A percentile compares a stretch with the other conserved stretches of the same genome.
Conservation (phyloP, 2,888 invertebrate species). For the Tortricodes alternella region DNA sequence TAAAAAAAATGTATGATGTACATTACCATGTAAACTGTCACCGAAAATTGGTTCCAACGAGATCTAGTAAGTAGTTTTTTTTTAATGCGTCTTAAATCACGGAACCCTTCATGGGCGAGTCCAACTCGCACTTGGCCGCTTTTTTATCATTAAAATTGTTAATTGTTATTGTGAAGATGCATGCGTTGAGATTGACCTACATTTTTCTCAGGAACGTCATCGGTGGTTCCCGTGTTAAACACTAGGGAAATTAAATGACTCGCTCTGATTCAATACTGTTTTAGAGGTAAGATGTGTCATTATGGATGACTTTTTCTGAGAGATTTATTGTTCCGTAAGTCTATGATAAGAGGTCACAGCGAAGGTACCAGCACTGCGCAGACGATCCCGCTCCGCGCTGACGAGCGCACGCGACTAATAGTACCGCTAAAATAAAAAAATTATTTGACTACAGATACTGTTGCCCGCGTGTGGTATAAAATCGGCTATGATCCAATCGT, state of each 20-base stretch:
- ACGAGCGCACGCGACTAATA: slow-evolving; percentile 57
- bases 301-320: slow-evolving; percentile 26
- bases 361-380: slow-evolving; percentile 47
- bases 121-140: neutral
- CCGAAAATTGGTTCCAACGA: too few species aligned
- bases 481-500: slow-evolving; percentile 59
- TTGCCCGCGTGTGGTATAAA: slow-evolving; percentile 39
- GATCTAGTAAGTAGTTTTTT: too few species aligned
- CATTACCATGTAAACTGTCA: too few species aligned
- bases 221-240: slow-evolving; percentile 8
- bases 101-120: neutral
- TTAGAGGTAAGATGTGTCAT: slow-evolving; percentile 24
- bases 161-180: neutral
- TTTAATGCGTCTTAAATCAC: neutral
- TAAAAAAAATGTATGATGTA: too few species aligned
- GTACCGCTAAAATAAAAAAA: slow-evolving; percentile 33
- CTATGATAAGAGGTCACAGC: slow-evolving; percentile 67
- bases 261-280: neutral
- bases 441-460: slow-evolving; percentile 11
- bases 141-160: neutral
- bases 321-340: slow-evolving; percentile 38
- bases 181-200: slow-evolving; percentile 3
- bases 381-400: slow-evolving; percentile 49
- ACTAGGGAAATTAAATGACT: slow-evolving; percentile 6
- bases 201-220: slow-evolving; percentile 13